Evolutionary conservation across 2,113 vertebrate species (phyloP).

Genomic region (Forbesichthys papilliferus): DNA sequence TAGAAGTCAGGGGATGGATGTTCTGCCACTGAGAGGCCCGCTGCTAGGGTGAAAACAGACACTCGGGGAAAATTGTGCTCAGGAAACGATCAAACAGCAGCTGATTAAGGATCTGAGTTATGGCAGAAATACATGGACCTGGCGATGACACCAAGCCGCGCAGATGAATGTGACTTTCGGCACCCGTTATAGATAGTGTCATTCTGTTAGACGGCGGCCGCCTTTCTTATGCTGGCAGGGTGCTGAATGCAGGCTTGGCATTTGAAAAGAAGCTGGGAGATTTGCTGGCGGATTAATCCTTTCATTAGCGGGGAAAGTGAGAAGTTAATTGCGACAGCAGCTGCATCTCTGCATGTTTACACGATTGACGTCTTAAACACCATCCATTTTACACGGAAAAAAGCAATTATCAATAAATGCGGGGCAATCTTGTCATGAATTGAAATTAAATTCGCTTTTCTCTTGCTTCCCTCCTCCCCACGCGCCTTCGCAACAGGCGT

Average conservation of each 20-base stretch:
- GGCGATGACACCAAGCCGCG: slow-evolving; percentile 68
- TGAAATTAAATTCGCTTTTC: slow-evolving; percentile 61
- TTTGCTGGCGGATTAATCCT: slow-evolving; percentile 81
- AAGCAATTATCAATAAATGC: slow-evolving; percentile 84
- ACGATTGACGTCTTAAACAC: slow-evolving; percentile 67
- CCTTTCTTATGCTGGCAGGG: slow-evolving; percentile 71
- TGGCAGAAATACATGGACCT: slow-evolving; percentile 56
- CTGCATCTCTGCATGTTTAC: slow-evolving; percentile 79
- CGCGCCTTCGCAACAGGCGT: slow-evolving; percentile 45
- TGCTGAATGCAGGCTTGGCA: slow-evolving; percentile 73
- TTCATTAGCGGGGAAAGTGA: slow-evolving; percentile 78
- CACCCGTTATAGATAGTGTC: slow-evolving; percentile 71
- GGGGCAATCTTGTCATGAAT: slow-evolving; percentile 78
- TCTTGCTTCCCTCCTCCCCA: slow-evolving; percentile 42
- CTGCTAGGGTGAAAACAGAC: slow-evolving; percentile 43
- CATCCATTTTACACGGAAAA: slow-evolving; percentile 75
- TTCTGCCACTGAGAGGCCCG: slow-evolving; percentile 28
- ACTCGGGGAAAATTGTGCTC: slow-evolving; percentile 40
- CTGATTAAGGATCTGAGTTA: slow-evolving; percentile 73
- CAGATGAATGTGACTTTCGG: slow-evolving; percentile 73
- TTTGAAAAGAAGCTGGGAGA: slow-evolving; percentile 77
- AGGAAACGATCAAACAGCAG: slow-evolving; percentile 72
- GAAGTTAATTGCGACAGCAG: slow-evolving; percentile 83
- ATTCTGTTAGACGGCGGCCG: slow-evolving; percentile 63
- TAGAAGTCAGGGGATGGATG: slow-evolving; percentile 1